Evolutionary conservation across 37 sponge, comb jelly and placozoan species (phyloP).

Genomic region (Beroe forskalii): DNA sequence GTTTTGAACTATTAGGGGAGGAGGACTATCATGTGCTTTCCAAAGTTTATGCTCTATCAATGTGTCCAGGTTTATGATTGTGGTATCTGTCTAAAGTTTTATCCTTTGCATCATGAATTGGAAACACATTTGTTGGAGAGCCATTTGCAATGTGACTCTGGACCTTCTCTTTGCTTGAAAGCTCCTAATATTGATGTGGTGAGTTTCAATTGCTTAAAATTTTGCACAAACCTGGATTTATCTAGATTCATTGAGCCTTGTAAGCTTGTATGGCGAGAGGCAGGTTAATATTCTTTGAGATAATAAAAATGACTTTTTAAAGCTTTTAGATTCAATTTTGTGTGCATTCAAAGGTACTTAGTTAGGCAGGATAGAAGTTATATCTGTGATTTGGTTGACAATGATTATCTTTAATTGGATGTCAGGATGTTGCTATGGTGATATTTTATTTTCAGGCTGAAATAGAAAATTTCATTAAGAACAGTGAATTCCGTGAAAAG

Average conservation of each 20-base stretch:
- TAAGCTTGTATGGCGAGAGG: too few relatives aligned
- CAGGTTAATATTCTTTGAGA: too few relatives aligned
- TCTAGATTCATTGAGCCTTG: not conserved
- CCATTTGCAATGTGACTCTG: conserved; percentile 44
- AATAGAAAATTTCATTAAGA: conserved; percentile 10
- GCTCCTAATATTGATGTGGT: conserved; percentile 46
- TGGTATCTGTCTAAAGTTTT: conserved; percentile 30
- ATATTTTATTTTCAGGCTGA: conserved; percentile 10
- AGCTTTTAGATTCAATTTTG: not conserved
- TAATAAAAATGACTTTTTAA: too few relatives aligned
- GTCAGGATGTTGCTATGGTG: not conserved
- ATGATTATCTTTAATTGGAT: not conserved
- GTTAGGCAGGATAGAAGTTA: not conserved
- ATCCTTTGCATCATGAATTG: conserved; percentile 6
- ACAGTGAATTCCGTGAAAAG: not conserved
- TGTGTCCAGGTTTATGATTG: conserved; percentile 12
- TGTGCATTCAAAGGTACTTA: not conserved
- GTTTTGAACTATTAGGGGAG: too few relatives aligned
- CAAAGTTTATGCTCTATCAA: not conserved
- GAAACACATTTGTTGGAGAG: conserved; percentile 27
- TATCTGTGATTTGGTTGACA: not conserved
- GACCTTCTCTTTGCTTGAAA: not conserved
- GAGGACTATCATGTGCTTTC: too few relatives aligned
- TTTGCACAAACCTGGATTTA: not conserved
- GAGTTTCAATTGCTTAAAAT: not conserved